A percentile compares a stretch with the other conserved stretches of the same genome.
Conservation (phyloP, 1,140 invertebrate genomes). For the Drosophila mojavensis region DNA sequence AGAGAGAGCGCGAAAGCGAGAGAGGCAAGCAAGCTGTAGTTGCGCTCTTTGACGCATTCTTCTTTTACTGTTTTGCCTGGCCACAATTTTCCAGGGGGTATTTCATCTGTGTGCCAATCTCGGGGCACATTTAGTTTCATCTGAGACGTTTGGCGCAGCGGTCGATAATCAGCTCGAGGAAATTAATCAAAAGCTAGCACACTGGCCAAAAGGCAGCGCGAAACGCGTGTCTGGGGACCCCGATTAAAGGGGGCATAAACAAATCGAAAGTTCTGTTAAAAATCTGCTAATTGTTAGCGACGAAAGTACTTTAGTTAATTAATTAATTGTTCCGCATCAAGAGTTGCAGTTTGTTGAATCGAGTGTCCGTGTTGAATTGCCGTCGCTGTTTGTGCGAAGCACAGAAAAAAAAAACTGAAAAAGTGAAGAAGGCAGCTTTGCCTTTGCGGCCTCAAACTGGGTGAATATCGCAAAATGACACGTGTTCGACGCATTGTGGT, state of each 20-base stretch:
- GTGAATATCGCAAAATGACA: constrained; percentile 79
- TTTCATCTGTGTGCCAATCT: constrained; percentile 81
- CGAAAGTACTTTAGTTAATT: background rate
- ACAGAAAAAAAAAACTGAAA: background rate
- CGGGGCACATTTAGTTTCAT: constrained; percentile 77
- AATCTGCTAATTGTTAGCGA: constrained; percentile 16
- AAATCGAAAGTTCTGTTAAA: constrained; percentile 7
- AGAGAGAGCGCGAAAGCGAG: constrained; percentile 11
- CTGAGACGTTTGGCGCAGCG: constrained; percentile 82
- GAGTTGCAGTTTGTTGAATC: constrained; percentile 4
- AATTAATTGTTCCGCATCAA: background rate
- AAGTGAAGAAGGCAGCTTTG: constrained; percentile 13
- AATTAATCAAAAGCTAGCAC: constrained; percentile 6
- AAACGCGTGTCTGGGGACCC: constrained; percentile 48
- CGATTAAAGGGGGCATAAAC: background rate
- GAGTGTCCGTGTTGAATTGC: constrained; percentile 31
- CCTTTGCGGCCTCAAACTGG: constrained; percentile 64
- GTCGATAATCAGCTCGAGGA: constrained; percentile 59
- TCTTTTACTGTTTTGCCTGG: constrained; percentile 60
- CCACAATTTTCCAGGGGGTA: constrained; percentile 80
- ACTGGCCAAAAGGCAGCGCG: constrained; percentile 19
- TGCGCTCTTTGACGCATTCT: constrained; percentile 74
- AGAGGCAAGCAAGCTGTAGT: constrained; percentile 38
- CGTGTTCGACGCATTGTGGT: constrained; percentile 81
- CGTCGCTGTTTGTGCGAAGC: constrained; percentile 26